Evolutionary conservation across 2,797 vertebrate genomes (phyloP).

Genomic region (Fundulus diaphanus): DNA sequence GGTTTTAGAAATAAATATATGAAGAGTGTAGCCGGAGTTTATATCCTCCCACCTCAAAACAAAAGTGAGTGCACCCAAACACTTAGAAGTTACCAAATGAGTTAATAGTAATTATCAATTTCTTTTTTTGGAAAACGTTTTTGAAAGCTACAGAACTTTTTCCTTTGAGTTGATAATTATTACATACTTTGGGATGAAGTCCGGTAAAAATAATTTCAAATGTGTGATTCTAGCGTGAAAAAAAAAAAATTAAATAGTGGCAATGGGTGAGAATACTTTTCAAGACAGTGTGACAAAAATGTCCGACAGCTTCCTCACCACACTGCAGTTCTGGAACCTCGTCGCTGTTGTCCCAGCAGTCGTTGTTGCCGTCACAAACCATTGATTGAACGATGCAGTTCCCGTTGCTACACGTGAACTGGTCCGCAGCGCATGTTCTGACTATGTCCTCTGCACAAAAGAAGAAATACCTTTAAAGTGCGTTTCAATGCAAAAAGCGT

Average conservation of each 20-base stretch:
- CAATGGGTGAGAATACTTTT: not conserved
- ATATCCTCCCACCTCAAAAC: not conserved
- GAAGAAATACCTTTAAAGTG: not conserved
- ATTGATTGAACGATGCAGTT: constrained; percentile 74
- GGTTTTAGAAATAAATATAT: too few relatives aligned
- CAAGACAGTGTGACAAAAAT: not conserved
- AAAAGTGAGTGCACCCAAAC: not conserved
- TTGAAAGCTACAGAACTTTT: not conserved
- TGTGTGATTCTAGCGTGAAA: not conserved
- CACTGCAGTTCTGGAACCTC: constrained; percentile 89
- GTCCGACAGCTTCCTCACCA: constrained; percentile 75
- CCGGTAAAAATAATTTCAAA: not conserved
- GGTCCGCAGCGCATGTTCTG: constrained; percentile 65
- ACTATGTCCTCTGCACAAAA: constrained; percentile 60
- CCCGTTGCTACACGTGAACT: constrained; percentile 80
- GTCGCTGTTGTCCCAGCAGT: constrained; percentile 94
- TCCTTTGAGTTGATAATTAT: not conserved
- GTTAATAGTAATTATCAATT: not conserved
- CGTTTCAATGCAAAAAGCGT: not conserved
- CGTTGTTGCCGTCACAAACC: constrained; percentile 87
- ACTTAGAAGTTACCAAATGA: not conserved
- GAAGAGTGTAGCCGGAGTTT: too few relatives aligned
- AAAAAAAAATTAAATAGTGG: not conserved
- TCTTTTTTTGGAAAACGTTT: not conserved
- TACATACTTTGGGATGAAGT: not conserved